Evolutionary conservation across 2,797 vertebrate species (phyloP).

Genomic region (Cuculus canorus): DNA sequence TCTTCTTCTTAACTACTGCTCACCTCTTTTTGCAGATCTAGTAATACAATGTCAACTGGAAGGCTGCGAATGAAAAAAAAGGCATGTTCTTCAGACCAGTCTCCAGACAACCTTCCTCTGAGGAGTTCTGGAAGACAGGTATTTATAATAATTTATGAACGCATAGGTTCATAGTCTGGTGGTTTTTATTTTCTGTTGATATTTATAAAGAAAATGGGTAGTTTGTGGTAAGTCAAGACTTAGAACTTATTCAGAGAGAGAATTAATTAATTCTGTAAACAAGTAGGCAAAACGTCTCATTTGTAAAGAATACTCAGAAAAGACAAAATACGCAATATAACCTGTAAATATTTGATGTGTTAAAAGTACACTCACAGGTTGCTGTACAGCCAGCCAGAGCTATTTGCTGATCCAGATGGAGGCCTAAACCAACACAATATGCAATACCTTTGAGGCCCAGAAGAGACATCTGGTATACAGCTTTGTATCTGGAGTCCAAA

Average conservation of each 20-base stretch:
- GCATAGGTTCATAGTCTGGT: accelerated
- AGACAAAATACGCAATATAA: background rate
- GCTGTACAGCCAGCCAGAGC: background rate
- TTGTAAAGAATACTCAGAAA: background rate
- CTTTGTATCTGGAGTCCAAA: background rate
- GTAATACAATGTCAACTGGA: slow-evolving; percentile 77
- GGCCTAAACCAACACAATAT: background rate
- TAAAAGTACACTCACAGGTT: background rate
- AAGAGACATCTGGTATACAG: background rate
- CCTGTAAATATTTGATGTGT: background rate
- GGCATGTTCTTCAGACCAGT: slow-evolving; percentile 80
- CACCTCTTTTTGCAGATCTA: slow-evolving; percentile 71
- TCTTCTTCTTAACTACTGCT: background rate
- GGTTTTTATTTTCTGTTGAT: background rate
- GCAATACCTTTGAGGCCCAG: background rate
- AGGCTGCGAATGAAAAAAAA: slow-evolving; percentile 88
- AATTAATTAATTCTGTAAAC: background rate
- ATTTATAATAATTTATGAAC: slow-evolving; percentile 5
- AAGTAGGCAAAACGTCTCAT: background rate
- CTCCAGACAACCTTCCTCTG: slow-evolving; percentile 84
- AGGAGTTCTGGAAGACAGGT: slow-evolving; percentile 90
- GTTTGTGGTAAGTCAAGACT: background rate
- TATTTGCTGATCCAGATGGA: background rate
- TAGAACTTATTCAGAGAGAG: background rate
- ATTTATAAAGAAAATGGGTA: background rate